Base-by-base conservation (phyloP, 2,113 vertebrate genomes). In the Pantherophis guttatus region DNA sequence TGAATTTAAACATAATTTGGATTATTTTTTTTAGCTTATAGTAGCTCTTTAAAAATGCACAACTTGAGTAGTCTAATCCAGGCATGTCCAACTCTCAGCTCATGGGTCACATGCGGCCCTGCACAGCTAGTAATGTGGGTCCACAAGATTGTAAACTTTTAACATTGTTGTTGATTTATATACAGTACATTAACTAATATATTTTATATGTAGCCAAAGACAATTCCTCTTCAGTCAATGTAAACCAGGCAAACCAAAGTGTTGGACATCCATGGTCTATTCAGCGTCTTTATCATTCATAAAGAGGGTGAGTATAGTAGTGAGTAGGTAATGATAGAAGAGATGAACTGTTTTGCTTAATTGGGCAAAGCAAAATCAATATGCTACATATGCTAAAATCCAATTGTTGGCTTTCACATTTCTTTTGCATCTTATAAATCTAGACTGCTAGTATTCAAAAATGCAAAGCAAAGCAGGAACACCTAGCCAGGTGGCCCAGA, bases 71-170 rank as follows among this genome's bases (percentile, higher is more conserved):
- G 17, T 81, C 3, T 81, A 81, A 39, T 33, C n/a, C 65, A n/a
- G 29, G 5, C 29, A n/a, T 70, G 12, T 70, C 12, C 29, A 70
- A 15, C 29, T 33, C 29, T 70, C 65, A 70, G 29, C 12, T 70
- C 12, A 70, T n/a, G 5, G 2, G 12, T 70, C 2, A n/a, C 29
- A 70, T 2, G 13, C 0, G 1, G 65, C 29, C 29, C 29, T 2
- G 5, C 29, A n/a, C 65, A 70, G 12, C 29, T 70, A 70, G 12
- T 29, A 70, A 70, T 70, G 3, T 6, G 29, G 65, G 29, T 70
- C 65, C 8, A 26, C 58, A 59, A 59, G 23, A 13, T n/a, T 70
- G 62, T 70, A 70, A 70, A 70, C 29, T n/a, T n/a, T 70, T 70
- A 70, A 70, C 29, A n/a, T 15, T n/a, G 12, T 70, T 70, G 0